Conservation (phyloP, 2,797 vertebrate genomes). For the Urocyon cinereoargenteus region DNA sequence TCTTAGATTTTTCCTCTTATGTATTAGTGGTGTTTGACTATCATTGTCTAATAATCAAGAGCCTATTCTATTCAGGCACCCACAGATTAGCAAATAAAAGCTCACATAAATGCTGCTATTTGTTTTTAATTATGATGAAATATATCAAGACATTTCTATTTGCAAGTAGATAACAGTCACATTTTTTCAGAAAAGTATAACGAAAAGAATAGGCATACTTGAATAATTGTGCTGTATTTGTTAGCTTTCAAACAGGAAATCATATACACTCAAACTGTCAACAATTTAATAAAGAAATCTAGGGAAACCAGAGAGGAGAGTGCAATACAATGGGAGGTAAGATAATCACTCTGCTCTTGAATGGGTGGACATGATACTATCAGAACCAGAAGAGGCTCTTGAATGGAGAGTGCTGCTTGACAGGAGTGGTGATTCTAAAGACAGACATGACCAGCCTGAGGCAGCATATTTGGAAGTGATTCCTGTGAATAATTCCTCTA, state of each 20-base stretch:
- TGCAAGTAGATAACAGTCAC: not conserved
- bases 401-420: not conserved
- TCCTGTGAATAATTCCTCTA: not conserved
- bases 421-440: rapidly evolving
- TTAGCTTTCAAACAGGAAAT: not conserved
- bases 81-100: not conserved
- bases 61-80: not conserved
- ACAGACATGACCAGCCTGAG: not conserved
- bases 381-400: not conserved
- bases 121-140: not conserved
- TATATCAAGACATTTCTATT: not conserved
- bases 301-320: not conserved
- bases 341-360: not conserved
- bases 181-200: not conserved
- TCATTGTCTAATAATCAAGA: not conserved
- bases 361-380: not conserved
- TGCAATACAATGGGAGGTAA: not conserved
- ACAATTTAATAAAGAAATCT: not conserved
- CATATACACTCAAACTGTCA: not conserved
- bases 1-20: not conserved
- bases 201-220: not conserved
- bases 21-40: not conserved
- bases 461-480: not conserved
- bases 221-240: not conserved
- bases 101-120: not conserved